Evolutionary conservation across 1,140 invertebrate species (phyloP).

Genomic region (Drosophila pallidifrons): DNA sequence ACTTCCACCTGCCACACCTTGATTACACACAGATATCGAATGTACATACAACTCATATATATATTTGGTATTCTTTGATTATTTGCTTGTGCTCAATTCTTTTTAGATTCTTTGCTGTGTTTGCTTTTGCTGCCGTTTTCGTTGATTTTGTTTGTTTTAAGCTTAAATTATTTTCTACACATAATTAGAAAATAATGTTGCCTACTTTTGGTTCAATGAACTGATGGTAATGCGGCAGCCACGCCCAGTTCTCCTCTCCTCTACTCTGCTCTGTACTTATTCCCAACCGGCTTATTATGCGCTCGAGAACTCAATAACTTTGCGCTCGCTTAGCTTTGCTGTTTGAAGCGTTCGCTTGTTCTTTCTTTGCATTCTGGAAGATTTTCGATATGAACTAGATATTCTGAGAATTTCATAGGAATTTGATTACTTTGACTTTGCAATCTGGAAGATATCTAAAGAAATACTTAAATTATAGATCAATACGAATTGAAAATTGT

Average conservation of each 20-base stretch:
- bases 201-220: slow-evolving; percentile 82
- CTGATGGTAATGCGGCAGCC: slow-evolving; percentile 44
- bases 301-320: slow-evolving; percentile 2
- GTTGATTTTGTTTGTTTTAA: slow-evolving; percentile 59
- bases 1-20: slow-evolving; percentile 50
- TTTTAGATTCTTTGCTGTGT: slow-evolving; percentile 19
- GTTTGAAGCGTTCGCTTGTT: not conserved
- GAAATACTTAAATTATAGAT: too few species aligned
- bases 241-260: not conserved
- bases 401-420: not conserved
- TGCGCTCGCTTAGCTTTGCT: not conserved
- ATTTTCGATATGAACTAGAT: not conserved
- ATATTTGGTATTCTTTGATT: slow-evolving; percentile 48
- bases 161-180: slow-evolving; percentile 56
- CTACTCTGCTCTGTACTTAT: not conserved
- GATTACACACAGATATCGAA: slow-evolving; percentile 12
- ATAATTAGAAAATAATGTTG: slow-evolving; percentile 73
- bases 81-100: slow-evolving; percentile 61
- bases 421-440: not conserved
- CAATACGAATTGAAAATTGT: too few species aligned
- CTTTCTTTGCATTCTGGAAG: not conserved
- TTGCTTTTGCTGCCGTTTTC: slow-evolving; percentile 24
- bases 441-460: too few species aligned
- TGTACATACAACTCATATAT: slow-evolving; percentile 9
- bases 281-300: slow-evolving; percentile 8